Evolutionary conservation across 2,113 vertebrate genomes (phyloP).

Genomic region (Antechinus stuartii): DNA sequence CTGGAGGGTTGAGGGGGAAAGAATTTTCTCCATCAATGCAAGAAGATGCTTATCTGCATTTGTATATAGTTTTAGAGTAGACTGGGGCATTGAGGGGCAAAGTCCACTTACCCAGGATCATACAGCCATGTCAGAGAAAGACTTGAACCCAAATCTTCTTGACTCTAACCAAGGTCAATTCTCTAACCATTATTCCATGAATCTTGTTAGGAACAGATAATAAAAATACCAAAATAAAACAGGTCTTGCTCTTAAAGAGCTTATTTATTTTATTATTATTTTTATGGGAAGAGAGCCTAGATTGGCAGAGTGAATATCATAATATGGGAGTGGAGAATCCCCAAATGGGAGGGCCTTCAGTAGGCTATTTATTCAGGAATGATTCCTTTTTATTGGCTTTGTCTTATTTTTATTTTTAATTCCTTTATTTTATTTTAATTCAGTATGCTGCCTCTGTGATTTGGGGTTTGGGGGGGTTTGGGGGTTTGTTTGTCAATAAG

Average conservation of each 20-base stretch:
- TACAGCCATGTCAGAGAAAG: background rate
- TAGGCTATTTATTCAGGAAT: background rate
- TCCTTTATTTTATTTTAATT: background rate
- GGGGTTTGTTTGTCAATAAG: background rate
- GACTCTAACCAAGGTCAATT: background rate
- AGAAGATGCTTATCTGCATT: background rate
- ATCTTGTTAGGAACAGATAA: background rate
- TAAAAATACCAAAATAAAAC: background rate
- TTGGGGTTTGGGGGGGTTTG: no score
- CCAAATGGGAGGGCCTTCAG: background rate
- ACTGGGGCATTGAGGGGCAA: background rate
- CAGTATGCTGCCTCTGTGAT: background rate
- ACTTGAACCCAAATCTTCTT: background rate
- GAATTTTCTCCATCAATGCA: background rate
- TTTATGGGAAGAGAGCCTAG: background rate
- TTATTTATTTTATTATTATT: background rate
- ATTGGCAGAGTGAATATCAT: background rate
- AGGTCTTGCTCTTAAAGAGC: background rate
- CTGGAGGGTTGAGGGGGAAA: background rate
- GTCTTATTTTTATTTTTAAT: background rate
- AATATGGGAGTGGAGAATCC: background rate
- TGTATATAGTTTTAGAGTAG: background rate
- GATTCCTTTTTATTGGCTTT: background rate
- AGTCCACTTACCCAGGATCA: background rate
- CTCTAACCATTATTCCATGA: background rate